Conservation (phyloP, 1,140 invertebrate genomes). For the Capitella teleta region DNA sequence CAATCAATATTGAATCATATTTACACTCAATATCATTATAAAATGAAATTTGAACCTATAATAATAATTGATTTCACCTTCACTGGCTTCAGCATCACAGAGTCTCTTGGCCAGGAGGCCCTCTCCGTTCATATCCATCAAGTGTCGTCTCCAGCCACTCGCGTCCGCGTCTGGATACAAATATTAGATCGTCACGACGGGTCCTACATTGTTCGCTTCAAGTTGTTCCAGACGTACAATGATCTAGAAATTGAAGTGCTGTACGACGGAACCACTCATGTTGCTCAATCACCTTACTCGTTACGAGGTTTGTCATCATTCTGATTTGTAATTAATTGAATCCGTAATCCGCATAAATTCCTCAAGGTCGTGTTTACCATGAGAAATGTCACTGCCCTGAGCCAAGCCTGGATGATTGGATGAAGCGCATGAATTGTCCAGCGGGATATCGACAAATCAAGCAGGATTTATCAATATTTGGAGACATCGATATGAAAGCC, state of each 20-base stretch:
- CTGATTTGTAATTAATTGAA: background rate
- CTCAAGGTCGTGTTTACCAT: conserved; percentile 58
- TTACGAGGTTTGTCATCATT: background rate
- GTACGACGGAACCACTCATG: conserved; percentile 54
- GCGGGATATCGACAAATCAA: conserved; percentile 57
- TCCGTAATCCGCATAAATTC: background rate
- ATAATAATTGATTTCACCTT: no score
- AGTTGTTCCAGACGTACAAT: conserved; percentile 61
- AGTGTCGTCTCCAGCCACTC: conserved; percentile 9
- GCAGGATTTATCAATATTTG: conserved; percentile 60
- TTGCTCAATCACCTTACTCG: conserved; percentile 55
- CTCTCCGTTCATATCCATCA: conserved; percentile 19
- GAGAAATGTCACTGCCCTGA: conserved; percentile 78
- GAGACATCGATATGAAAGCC: conserved; percentile 58
- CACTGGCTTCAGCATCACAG: conserved; percentile 22
- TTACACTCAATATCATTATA: no score
- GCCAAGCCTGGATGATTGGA: conserved; percentile 52
- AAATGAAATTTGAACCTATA: no score
- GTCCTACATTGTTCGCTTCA: conserved; percentile 72
- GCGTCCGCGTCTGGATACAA: conserved; percentile 47
- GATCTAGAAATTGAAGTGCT: conserved; percentile 59
- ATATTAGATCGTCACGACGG: conserved; percentile 73
- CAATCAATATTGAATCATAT: no score
- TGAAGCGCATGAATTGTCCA: conserved; percentile 57
- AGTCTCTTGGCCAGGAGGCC: conserved; percentile 26